Evolutionary conservation across 1,140 invertebrate species (phyloP).

Genomic region (Pissodes strobi): DNA sequence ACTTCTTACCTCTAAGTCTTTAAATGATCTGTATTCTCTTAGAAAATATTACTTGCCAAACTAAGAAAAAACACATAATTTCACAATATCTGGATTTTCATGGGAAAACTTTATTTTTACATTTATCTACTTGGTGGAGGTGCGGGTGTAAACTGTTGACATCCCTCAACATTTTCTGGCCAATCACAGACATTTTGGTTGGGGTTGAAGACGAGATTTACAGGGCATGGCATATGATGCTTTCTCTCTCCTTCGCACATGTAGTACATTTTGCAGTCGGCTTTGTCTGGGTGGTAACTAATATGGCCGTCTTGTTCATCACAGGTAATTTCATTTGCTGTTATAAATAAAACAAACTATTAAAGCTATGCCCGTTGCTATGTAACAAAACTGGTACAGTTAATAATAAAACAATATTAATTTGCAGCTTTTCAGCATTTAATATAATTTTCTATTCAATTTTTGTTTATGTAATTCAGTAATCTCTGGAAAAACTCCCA

Average conservation of each 20-base stretch:
- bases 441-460: too few relatives aligned
- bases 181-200: conserved; percentile 95
- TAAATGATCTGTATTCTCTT: too few relatives aligned
- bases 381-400: too few relatives aligned
- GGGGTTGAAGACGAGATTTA: conserved; percentile 91
- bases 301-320: conserved; percentile 94
- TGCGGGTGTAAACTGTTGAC: conserved; percentile 78
- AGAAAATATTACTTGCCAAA: too few relatives aligned
- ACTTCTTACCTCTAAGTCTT: too few relatives aligned
- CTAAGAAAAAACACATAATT: not conserved
- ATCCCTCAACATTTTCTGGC: conserved; percentile 92
- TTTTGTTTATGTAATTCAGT: too few relatives aligned
- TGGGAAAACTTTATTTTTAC: not conserved
- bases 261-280: conserved; percentile 91
- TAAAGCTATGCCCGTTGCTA: too few relatives aligned
- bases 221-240: conserved; percentile 95
- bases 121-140: conserved; percentile 59
- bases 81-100: not conserved
- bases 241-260: conserved; percentile 96
- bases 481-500: too few relatives aligned
- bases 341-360: too few relatives aligned
- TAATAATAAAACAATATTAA: too few relatives aligned
- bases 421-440: too few relatives aligned
- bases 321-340: conserved; percentile 86
- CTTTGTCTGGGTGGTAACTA: conserved; percentile 87